These are phyloP conservation scores for Rattus rattus DNA, from an alignment of 2,113 vertebrate genomes.

Conservation along the genomic window DNA sequence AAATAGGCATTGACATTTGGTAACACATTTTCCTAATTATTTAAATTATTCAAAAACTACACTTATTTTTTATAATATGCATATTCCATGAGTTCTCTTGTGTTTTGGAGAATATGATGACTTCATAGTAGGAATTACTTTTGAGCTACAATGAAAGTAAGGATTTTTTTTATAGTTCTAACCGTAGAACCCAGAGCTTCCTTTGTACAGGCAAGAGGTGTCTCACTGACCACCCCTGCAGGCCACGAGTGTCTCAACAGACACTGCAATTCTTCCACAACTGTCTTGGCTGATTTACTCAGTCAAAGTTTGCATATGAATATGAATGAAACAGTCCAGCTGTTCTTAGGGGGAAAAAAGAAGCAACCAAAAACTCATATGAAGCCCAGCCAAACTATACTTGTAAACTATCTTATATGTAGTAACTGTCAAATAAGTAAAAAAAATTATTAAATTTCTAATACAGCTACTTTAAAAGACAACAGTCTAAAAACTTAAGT, in stretches of 20 bases:
- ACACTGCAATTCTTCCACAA: neutral
- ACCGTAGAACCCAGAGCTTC: neutral
- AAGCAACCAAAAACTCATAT: neutral
- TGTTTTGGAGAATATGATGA: constrained; percentile 41
- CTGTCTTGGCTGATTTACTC: neutral
- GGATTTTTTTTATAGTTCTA: neutral
- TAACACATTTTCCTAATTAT: neutral
- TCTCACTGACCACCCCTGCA: neutral
- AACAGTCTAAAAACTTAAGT: neutral
- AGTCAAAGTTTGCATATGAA: neutral
- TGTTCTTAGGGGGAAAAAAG: neutral
- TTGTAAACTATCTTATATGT: neutral
- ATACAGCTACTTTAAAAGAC: neutral
- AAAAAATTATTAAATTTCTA: neutral
- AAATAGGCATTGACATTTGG: neutral
- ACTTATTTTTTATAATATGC: neutral
- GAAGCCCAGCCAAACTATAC: neutral
- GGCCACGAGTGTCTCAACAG: constrained; percentile 23
- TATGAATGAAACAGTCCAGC: neutral
- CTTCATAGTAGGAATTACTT: constrained; percentile 1
- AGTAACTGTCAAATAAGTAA: neutral
- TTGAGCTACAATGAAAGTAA: neutral
- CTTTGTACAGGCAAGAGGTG: neutral
- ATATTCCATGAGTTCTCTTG: neutral
- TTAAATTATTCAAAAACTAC: constrained; percentile 7